These are phyloP conservation scores for Tachycineta bicolor DNA, from an alignment of 2,113 vertebrate genomes.

Conservation along the genomic window DNA sequence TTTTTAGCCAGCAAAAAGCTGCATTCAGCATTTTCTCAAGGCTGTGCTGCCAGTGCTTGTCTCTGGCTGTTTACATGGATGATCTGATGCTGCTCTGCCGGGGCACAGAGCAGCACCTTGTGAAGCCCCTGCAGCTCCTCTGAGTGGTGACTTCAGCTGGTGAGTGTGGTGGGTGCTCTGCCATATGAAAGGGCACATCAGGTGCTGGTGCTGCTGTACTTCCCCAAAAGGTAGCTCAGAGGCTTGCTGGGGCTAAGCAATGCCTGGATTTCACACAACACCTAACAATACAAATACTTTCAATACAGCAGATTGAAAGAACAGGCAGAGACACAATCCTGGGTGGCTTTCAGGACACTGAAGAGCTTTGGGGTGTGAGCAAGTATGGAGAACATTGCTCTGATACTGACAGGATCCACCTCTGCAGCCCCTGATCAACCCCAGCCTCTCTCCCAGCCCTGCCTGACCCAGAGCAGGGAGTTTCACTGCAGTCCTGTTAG, in stretches of 20 bases:
- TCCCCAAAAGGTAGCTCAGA: not conserved
- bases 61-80: not conserved
- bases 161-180: not conserved
- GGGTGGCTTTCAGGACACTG: not conserved
- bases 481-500: not conserved
- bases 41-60: not conserved
- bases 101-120: not conserved
- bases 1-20: conserved; percentile 31
- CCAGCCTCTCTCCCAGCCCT: not conserved
- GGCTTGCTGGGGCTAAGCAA: not conserved
- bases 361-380: not conserved
- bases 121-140: not conserved
- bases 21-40: conserved; percentile 29
- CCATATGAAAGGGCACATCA: fast-evolving
- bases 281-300: not conserved
- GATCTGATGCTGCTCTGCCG: not conserved
- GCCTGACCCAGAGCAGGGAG: not conserved
- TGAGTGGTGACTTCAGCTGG: not conserved
- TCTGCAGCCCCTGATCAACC: not conserved
- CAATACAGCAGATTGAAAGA: not conserved
- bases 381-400: fast-evolving
- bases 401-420: not conserved
- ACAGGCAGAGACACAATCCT: not conserved
- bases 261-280: not conserved
- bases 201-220: not conserved